Percentiles rank a stretch among this genome's conserved stretches.
Evolutionary conservation across 1,140 invertebrate genomes (phyloP).

Genomic region (Zaprionus africanus): DNA sequence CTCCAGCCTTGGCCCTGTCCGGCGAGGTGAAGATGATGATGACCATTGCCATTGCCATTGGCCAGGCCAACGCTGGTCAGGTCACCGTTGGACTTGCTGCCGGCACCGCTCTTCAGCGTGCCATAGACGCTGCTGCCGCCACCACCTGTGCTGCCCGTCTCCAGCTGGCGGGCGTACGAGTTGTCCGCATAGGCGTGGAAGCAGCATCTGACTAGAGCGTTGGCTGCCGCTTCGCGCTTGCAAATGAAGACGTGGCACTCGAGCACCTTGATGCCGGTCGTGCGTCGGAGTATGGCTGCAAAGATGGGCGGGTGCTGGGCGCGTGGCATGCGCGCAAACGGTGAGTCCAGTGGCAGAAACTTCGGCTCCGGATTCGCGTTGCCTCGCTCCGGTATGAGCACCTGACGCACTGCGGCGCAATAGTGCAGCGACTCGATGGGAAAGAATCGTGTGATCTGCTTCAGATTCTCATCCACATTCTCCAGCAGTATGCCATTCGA

Average conservation of each 20-base stretch:
- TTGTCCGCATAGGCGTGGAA: conserved; percentile 98
- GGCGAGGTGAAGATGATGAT: conserved; percentile 61
- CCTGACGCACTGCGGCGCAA: conserved; percentile 97
- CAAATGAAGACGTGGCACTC: conserved; percentile 99
- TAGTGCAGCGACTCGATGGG: conserved; percentile 98
- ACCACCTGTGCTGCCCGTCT: conserved; percentile 84
- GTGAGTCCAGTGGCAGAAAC: conserved; percentile 98
- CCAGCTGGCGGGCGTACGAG: conserved; percentile 94
- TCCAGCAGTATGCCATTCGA: conserved; percentile 97
- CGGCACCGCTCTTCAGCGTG: conserved; percentile 84
- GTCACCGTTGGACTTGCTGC: conserved; percentile 82
- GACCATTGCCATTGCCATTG: conserved; percentile 43
- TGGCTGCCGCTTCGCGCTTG: conserved; percentile 96
- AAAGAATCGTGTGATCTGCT: conserved; percentile 98
- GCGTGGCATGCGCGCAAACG: conserved; percentile 95
- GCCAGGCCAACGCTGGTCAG: conserved; percentile 61
- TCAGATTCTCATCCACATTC: conserved; percentile 97
- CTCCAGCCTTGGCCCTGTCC: conserved; percentile 85
- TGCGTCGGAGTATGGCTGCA: conserved; percentile 96
- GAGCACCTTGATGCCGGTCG: conserved; percentile 98
- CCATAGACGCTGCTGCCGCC: conserved; percentile 79
- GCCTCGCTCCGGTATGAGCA: conserved; percentile 87
- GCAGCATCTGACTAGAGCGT: conserved; percentile 96
- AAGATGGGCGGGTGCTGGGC: conserved; percentile 98
- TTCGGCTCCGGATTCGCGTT: conserved; percentile 87